Conservation (phyloP, 1,140 invertebrate species). For the Muscidifurax raptorellus region DNA sequence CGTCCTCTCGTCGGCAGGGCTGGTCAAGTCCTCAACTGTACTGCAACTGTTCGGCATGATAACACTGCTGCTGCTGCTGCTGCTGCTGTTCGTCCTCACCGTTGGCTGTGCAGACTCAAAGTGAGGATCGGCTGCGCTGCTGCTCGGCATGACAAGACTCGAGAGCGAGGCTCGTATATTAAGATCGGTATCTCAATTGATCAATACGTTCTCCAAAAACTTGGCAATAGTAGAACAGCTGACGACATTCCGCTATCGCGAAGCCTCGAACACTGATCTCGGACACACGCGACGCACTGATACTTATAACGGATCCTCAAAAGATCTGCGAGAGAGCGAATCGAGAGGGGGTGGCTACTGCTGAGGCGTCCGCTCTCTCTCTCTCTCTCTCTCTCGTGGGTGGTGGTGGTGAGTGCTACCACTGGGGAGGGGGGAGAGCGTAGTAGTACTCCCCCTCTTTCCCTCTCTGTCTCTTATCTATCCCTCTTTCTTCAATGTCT, state of each 20-base stretch:
- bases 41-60: neutral
- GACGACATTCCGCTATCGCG: slow-evolving; percentile 56
- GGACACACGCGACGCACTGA: slow-evolving; percentile 68
- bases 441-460: neutral
- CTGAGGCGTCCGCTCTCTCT: neutral
- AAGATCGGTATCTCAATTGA: neutral
- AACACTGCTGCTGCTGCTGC: no score
- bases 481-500: neutral
- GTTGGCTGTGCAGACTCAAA: no score
- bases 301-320: slow-evolving; percentile 65
- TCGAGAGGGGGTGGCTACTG: neutral
- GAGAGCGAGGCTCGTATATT: neutral
- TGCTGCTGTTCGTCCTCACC: neutral
- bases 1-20: slow-evolving; percentile 43
- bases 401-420: neutral
- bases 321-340: neutral
- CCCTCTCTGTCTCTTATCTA: neutral
- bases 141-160: neutral
- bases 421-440: neutral
- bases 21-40: neutral
- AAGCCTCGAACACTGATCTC: slow-evolving; percentile 68
- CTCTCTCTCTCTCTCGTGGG: slow-evolving; percentile 33
- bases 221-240: neutral
- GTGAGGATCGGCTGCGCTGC: neutral
- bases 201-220: neutral